Percentiles rank a stretch among this genome's conserved stretches.
Conservation (phyloP, 2,113 vertebrate species). For the Ciconia maguari region DNA sequence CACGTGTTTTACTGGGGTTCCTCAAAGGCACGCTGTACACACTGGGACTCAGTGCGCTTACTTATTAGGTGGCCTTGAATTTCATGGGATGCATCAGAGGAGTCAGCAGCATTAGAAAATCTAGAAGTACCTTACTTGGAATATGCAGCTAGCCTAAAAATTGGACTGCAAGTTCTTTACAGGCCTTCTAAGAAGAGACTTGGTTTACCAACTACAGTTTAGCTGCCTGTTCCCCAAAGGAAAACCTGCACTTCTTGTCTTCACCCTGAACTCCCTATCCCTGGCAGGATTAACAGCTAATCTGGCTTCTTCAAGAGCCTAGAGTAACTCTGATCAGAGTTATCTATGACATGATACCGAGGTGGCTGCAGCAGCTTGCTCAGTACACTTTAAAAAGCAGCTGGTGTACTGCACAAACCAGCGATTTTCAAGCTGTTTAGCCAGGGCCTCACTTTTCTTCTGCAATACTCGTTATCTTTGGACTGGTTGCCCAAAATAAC, state of each 20-base stretch:
- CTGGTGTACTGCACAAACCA: background rate
- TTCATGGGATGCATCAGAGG: background rate
- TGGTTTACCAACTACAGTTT: background rate
- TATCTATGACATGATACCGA: background rate
- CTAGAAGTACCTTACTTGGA: background rate
- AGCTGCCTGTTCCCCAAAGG: background rate
- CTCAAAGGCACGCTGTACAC: background rate
- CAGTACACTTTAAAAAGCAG: background rate
- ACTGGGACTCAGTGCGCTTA: background rate
- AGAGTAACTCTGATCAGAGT: background rate
- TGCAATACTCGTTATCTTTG: background rate
- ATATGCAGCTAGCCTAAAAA: background rate
- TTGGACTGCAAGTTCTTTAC: background rate
- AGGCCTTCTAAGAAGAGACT: background rate
- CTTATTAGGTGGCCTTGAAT: background rate
- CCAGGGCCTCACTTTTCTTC: background rate
- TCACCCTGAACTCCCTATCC: background rate
- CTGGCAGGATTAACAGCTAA: background rate
- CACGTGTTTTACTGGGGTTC: background rate
- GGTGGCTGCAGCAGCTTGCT: background rate
- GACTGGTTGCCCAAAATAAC: constrained; percentile 1
- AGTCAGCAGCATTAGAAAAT: background rate
- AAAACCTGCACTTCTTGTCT: background rate
- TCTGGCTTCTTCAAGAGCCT: background rate
- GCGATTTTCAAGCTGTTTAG: background rate